Conservation (phyloP, 2,113 vertebrate genomes). For the Megaceryle torquata region DNA sequence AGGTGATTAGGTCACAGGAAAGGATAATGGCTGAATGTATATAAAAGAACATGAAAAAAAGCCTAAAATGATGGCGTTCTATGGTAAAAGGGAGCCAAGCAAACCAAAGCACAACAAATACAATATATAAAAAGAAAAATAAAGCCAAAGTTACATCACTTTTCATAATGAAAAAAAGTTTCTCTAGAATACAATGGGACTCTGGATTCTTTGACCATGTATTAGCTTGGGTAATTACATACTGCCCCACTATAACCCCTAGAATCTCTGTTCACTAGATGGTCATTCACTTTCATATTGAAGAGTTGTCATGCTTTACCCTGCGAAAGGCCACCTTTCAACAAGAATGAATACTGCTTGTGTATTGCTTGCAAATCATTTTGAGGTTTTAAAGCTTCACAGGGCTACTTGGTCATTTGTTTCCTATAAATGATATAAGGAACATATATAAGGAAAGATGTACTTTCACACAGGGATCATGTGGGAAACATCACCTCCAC, state of each 20-base stretch:
- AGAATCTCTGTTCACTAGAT: background rate
- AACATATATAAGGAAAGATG: background rate
- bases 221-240: background rate
- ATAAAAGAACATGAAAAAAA: background rate
- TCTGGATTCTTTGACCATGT: background rate
- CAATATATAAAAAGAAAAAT: background rate
- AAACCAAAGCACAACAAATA: background rate
- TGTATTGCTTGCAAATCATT: background rate
- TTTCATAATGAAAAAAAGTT: background rate
- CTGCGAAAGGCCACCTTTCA: background rate
- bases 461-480: background rate
- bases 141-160: fast-evolving
- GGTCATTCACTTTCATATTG: fast-evolving
- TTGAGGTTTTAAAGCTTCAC: background rate
- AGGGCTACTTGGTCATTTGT: background rate
- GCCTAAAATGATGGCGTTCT: background rate
- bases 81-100: background rate
- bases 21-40: background rate
- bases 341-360: background rate
- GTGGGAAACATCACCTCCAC: background rate
- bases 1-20: background rate
- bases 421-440: background rate
- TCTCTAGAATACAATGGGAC: background rate
- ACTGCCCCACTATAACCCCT: background rate
- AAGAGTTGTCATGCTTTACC: background rate